A percentile compares a stretch with the other conserved stretches of the same genome.
These are phyloP conservation scores for Exocentrus adspersus DNA, from an alignment of 2,888 invertebrate species.

Conservation along the genomic window DNA sequence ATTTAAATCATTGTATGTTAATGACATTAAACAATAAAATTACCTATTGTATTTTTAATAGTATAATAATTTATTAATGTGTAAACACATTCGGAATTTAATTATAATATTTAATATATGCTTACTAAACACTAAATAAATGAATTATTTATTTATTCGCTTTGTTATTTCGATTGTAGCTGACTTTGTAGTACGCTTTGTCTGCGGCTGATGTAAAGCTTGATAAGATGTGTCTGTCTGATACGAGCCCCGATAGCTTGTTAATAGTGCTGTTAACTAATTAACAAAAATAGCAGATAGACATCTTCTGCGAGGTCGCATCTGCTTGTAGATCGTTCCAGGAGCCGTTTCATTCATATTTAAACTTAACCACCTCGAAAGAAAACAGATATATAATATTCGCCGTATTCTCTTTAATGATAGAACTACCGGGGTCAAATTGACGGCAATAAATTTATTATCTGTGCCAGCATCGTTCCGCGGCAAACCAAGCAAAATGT, in stretches of 20 bases:
- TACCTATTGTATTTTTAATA: conserved; percentile 42
- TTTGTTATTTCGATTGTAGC: conserved; percentile 11
- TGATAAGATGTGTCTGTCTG: too few relatives aligned
- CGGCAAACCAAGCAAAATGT: conserved; percentile 19
- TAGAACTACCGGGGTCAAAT: conserved; percentile 2
- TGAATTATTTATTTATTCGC: conserved; percentile 25
- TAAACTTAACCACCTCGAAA: too few relatives aligned
- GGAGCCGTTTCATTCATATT: too few relatives aligned
- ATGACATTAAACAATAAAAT: conserved; percentile 40
- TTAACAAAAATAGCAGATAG: background rate
- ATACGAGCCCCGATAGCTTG: too few relatives aligned
- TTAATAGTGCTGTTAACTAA: conserved; percentile 1
- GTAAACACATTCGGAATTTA: conserved; percentile 39
- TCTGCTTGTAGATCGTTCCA: background rate
- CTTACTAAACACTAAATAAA: conserved; percentile 22
- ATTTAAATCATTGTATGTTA: conserved; percentile 43
- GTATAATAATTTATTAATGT: conserved; percentile 43
- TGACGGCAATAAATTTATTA: conserved; percentile 21
- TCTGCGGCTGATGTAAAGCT: background rate
- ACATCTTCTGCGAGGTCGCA: background rate
- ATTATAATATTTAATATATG: conserved; percentile 34
- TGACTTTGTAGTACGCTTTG: conserved; percentile 2
- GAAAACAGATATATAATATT: too few relatives aligned
- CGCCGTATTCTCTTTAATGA: too few relatives aligned
- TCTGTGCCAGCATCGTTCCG: conserved; percentile 14